Conservation (phyloP, 2,888 invertebrate species). For the Phragmatobia fuliginosa region DNA sequence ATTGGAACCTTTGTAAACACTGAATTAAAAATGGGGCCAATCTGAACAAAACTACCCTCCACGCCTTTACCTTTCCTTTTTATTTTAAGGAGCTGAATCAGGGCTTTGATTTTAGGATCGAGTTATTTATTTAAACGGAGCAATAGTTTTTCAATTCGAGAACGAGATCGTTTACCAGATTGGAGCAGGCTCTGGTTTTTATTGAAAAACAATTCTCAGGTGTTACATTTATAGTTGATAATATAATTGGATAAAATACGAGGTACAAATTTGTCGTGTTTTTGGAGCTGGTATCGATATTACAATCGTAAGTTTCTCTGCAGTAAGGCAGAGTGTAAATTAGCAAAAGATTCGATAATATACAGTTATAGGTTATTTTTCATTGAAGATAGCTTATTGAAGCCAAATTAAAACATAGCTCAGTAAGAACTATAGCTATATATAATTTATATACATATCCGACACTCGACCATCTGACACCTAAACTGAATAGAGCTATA, state of each 20-base stretch:
- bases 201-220: background rate
- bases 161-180: background rate
- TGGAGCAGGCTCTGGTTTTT: constrained; percentile 6
- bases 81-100: constrained; percentile 14
- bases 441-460: background rate
- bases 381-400: too few relatives aligned
- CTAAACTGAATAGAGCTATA: too few relatives aligned
- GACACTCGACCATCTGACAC: background rate
- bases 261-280: background rate
- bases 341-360: background rate
- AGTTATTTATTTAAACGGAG: constrained; percentile 18
- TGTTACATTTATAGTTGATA: background rate
- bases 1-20: constrained; percentile 18
- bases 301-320: too few relatives aligned
- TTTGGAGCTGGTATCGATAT: background rate
- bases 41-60: constrained; percentile 13
- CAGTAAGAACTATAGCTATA: too few relatives aligned
- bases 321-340: background rate
- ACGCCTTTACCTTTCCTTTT: constrained; percentile 8
- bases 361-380: background rate
- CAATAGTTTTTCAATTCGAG: constrained; percentile 14
- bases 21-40: constrained; percentile 21
- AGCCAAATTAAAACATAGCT: background rate
- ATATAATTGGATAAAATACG: background rate
- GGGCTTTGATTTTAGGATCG: constrained; percentile 12